Evolutionary conservation across 2,888 invertebrate species (phyloP), one percentile per base, ranked within the genome.

Genomic region (Hydropsyche betteni): DNA sequence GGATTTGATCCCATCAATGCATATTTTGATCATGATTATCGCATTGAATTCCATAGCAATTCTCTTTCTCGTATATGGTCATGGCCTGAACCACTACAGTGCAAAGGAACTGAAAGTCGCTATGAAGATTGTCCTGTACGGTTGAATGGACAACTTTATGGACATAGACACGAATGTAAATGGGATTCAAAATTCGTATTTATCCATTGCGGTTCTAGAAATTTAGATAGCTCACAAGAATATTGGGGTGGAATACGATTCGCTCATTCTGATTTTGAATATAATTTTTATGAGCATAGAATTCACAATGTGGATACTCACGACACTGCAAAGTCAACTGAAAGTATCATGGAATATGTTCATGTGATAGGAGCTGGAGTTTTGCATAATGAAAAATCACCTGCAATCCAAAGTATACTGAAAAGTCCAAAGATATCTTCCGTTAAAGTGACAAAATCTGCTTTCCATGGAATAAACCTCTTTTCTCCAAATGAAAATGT

Each of bases 201-300:
- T 82, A 91, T 99, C 14, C 93, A 95, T 80, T 99, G 99, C 82
- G 96, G 95, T 0, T 86, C 87, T 74, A 87, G 91, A 81, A 93
- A 92, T 82, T 8, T 44, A 5, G 87, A 90, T 4, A 86, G 89
- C 10, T 86, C 87, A 16, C 87, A 90, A 75, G 91, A 93, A 69
- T 96, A 96, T 82, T 99, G 99, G 99, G 99, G 99, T 58, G 99
- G 99, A 51, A 92, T 99, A 78, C 89, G 98, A 77, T 97, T 98
- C 83, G 93, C 97, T 0, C 92, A 94, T 82, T 90, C 94, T 3
- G 93, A 95, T 83, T 97, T 96, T 83, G 97, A 98, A 83, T 94
- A 95, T 83, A 91, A 93, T 79, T 85, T 93, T 2, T 95, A 94
- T 82, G 93, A 94, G 80, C 91, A 94, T 81, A 89, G 94, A 74